Evolutionary conservation across 2,888 invertebrate species (phyloP).

Genomic region (Leistus spinibarbis): DNA sequence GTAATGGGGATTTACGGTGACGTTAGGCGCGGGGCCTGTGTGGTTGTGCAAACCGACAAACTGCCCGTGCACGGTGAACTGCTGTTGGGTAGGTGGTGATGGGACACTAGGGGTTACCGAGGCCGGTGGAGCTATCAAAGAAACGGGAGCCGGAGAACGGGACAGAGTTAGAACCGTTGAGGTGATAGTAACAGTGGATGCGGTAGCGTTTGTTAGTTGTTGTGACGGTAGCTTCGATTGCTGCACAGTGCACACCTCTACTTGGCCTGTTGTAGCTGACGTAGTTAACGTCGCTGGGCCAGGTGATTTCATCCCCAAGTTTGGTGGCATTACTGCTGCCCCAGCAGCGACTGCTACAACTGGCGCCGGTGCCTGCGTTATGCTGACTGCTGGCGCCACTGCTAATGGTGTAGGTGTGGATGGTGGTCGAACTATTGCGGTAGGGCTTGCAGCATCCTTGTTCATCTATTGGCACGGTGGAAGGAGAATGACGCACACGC

Average conservation of each 20-base stretch:
- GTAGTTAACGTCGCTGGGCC: conserved; percentile 37
- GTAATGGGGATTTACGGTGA: conserved; percentile 68
- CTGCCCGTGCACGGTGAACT: conserved; percentile 57
- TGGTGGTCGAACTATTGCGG: conserved; percentile 55
- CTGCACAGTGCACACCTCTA: conserved; percentile 57
- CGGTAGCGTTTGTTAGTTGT: conserved; percentile 51
- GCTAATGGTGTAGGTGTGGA: conserved; percentile 49
- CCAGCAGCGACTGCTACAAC: conserved; percentile 43
- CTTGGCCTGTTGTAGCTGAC: conserved; percentile 49
- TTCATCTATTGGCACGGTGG: conserved; percentile 60
- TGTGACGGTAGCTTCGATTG: conserved; percentile 49
- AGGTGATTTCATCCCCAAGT: conserved; percentile 22
- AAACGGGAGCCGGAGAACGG: conserved; percentile 27
- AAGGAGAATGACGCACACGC: conserved; percentile 40
- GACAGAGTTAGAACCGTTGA: conserved; percentile 48
- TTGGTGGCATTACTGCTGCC: conserved; percentile 36
- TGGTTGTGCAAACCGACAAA: conserved; percentile 59
- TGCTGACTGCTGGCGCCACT: conserved; percentile 48
- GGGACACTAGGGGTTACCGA: conserved; percentile 46
- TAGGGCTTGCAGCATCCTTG: conserved; percentile 62
- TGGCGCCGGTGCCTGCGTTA: conserved; percentile 31
- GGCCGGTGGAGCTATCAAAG: neutral
- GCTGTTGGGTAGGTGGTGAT: conserved; percentile 54
- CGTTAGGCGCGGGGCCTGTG: conserved; percentile 70
- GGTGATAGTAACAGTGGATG: conserved; percentile 43